Conservation (phyloP, 1,140 invertebrate genomes). For the Lepidurus packardi region DNA sequence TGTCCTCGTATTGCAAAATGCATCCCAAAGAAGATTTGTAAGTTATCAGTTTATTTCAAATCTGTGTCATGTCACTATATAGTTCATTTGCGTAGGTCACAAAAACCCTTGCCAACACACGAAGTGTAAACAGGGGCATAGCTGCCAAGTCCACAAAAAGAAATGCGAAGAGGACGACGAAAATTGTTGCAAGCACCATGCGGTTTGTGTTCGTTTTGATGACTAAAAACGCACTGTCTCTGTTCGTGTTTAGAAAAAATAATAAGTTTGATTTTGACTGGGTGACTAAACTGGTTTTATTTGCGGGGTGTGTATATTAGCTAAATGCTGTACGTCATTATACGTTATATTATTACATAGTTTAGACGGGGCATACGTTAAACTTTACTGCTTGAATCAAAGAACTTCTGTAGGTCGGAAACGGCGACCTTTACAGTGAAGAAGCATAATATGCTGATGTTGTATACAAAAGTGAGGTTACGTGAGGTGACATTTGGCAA, state of each 20-base stretch:
- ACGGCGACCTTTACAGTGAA: too few relatives aligned
- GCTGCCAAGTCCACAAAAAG: not conserved
- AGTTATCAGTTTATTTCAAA: not conserved
- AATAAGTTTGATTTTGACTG: too few relatives aligned
- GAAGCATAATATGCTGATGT: too few relatives aligned
- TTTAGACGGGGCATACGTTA: too few relatives aligned
- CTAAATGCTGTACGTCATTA: too few relatives aligned
- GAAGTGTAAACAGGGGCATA: not conserved
- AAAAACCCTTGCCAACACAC: not conserved
- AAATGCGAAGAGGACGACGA: not conserved
- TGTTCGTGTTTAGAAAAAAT: not conserved
- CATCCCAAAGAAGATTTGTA: not conserved
- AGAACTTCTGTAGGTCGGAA: too few relatives aligned
- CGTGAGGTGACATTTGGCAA: too few relatives aligned
- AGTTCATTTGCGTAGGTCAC: not conserved
- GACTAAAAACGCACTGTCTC: not conserved
- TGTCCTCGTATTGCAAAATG: constrained; percentile 5
- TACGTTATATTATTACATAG: too few relatives aligned
- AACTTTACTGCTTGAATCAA: too few relatives aligned
- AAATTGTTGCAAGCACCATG: not conserved
- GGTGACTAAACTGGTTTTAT: too few relatives aligned
- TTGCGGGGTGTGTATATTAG: too few relatives aligned
- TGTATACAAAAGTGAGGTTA: too few relatives aligned
- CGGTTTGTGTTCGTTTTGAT: not conserved
- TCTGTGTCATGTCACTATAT: not conserved